Evolutionary conservation across 2,888 invertebrate genomes (phyloP), one percentile per base, ranked within the genome.

Genomic region (Masnerella sp.): DNA sequence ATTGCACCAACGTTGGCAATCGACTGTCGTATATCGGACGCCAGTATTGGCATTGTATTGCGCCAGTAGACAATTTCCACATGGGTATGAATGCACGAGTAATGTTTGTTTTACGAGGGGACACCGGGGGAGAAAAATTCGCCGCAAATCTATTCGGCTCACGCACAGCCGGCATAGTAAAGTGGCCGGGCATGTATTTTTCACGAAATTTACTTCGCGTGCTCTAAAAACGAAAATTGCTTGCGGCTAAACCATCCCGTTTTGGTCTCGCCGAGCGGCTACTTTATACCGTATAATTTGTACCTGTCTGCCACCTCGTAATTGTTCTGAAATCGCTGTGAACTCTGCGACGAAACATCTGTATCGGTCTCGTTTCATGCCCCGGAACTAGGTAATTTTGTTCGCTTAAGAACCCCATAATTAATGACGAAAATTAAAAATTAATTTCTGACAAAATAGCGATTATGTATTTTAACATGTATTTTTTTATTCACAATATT

Each of bases 211-310:
- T 67, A 49, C 25, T 68, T 20, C 30, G 18, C 17, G 25, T 20
- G 25, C 18, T 59, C 51, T 42, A 42, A 58, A 68, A 68, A 59
- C 32, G 36, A 25, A 49, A 59, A 59, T 42, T 22, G 51, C 68
- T 32, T 18, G 51, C 51, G 58, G 68, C 56, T 17, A 49, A 40
- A 67, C 17, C 25, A 34, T 56, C 38, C 22, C 47, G 47, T 65
- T 47, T 40, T 36, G 28, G 45, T 38, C 45, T 56, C 38, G 9
- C 36, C 9, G 12, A 15, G 22, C 28, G 42, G 58, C 51, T 45
- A 59, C 49, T 59, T 58, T 58, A 68, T 42, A 42, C 38, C 5
- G 42, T n/a, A 59, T 58, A 59, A 68, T 68, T 68, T 59, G 52
- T 59, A 68, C 36, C 17, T 30, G 59, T 68, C 68, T 45, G 34